Base-by-base conservation (phyloP, 2,113 vertebrate genomes). In the Oncorhynchus masou region DNA sequence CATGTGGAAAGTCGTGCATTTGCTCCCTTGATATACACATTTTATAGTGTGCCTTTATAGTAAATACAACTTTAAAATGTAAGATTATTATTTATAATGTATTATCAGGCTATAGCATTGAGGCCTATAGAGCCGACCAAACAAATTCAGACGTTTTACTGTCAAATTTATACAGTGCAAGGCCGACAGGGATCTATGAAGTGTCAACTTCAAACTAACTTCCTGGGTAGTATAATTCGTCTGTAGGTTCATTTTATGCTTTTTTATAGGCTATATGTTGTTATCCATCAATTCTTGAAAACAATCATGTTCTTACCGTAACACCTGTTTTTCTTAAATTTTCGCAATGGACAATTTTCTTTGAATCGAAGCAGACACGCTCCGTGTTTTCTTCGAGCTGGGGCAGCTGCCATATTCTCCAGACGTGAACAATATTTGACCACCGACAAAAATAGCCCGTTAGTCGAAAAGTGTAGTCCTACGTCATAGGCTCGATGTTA, bases 261-360 rank as follows among this genome's bases (percentile, higher is more conserved):
- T 70, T 48, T 24, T 25, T 20, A 75, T 76, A 73, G 54, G 57
- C 64, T 39, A 39, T 34, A 25, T 51, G 45, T 49, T n/a, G 59
- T 27, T 20, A 3, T 48, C 27, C 22, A n/a, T 25, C 25, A 13
- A 20, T 22, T n/a, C 15, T 3, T 45, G 9, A 27, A 76, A 68
- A 25, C 67, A n/a, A 11, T 2, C 19, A n/a, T 54, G 34, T 68
- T 51, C 75, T 81, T 74, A 89, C 87, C 84, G 54, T 82, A 73
- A 25, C 79, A 67, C 54, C 67, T 76, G 22, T 73, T 76, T 68
- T 73, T 87, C 68, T 83, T 78, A 5, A 88, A 68, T 57, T 83
- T 89, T 70, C 86, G 79, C 59, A 91, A 82, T 0, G 88, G 83
- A 15, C 89, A 91, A 68, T 74, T 84, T 15, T 86, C 78, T 24